Conservation (phyloP, 2,113 vertebrate genomes). For the Semnornis frantzii region DNA sequence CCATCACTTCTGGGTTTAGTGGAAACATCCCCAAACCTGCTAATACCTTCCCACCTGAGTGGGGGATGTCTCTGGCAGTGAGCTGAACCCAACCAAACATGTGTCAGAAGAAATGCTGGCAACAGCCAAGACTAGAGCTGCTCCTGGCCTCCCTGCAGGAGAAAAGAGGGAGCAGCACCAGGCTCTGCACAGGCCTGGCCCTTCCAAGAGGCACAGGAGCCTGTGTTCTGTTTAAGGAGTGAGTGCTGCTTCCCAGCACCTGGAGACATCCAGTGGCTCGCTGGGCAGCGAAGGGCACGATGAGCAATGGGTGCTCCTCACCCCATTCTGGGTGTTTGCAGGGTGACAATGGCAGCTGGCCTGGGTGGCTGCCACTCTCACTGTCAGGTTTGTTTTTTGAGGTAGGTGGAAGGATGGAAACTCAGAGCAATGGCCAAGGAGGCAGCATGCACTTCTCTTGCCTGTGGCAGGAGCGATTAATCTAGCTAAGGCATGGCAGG, state of each 20-base stretch:
- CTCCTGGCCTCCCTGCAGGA: not conserved
- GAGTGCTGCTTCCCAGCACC: not conserved
- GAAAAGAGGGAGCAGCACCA: not conserved
- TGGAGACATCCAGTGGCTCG: not conserved
- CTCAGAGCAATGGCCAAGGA: not conserved
- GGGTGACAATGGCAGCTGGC: not conserved
- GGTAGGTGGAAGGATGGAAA: not conserved
- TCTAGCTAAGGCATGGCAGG: not conserved
- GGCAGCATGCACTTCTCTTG: not conserved
- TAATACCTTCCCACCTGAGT: not conserved
- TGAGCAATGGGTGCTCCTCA: not conserved
- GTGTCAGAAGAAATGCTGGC: not conserved
- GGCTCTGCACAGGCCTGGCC: not conserved
- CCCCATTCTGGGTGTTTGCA: not conserved
- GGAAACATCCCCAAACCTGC: not conserved
- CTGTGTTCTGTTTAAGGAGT: not conserved
- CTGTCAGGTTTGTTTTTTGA: not conserved
- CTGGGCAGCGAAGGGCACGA: conserved; percentile 15
- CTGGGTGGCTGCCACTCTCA: not conserved
- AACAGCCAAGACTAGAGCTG: not conserved
- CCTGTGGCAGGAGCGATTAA: not conserved
- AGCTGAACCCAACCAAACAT: too few species aligned
- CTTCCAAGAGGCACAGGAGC: not conserved
- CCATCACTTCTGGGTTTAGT: not conserved
- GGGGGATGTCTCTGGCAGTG: not conserved